Conservation (phyloP, 2,888 invertebrate genomes). For the Dryobota labecula region DNA sequence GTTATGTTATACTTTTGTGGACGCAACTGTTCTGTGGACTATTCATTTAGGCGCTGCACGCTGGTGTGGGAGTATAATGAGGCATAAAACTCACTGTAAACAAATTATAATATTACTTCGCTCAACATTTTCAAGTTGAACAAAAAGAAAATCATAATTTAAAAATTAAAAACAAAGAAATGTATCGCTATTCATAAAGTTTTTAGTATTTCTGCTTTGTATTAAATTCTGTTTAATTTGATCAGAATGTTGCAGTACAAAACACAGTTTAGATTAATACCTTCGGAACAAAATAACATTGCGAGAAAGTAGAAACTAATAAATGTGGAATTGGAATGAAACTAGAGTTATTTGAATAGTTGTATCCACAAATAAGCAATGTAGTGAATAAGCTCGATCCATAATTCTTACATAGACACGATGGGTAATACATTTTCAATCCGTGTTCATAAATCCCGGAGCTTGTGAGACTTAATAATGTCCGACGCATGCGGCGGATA, state of each 20-base stretch:
- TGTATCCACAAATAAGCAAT: conserved; percentile 25
- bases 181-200: conserved; percentile 14
- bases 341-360: conserved; percentile 30
- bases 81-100: conserved; percentile 26
- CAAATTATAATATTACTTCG: conserved; percentile 23
- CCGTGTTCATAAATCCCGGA: conserved; percentile 48
- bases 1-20: background rate
- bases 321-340: conserved; percentile 8
- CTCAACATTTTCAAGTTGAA: conserved; percentile 14
- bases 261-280: conserved; percentile 6
- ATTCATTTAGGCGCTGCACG: background rate
- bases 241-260: conserved; percentile 15
- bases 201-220: conserved; percentile 3
- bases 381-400: conserved; percentile 25
- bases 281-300: conserved; percentile 1
- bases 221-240: conserved; percentile 6
- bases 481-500: conserved; percentile 46
- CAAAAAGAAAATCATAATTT: conserved; percentile 32
- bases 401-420: conserved; percentile 41
- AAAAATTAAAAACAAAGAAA: conserved; percentile 20
- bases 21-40: conserved; percentile 8
- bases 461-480: conserved; percentile 48
- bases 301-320: background rate
- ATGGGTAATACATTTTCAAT: conserved; percentile 41
- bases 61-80: conserved; percentile 16